These are phyloP conservation scores for Leucopternis melanops DNA, from an alignment of 2,113 vertebrate species.

Conservation along the genomic window DNA sequence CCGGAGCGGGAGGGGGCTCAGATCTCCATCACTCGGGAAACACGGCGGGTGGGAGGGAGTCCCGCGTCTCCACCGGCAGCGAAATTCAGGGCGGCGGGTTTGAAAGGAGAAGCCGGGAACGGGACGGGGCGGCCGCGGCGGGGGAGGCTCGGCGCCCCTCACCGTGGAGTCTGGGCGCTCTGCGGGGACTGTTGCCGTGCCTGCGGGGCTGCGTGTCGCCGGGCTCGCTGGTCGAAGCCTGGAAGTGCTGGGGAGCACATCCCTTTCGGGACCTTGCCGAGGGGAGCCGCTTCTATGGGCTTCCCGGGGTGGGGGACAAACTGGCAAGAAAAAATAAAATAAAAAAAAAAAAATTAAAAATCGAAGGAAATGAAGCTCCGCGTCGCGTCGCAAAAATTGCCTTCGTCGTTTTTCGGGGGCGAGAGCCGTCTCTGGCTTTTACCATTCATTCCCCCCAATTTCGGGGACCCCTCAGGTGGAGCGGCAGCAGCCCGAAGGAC, in stretches of 20 bases:
- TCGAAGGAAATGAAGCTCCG: not conserved
- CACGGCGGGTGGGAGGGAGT: no score
- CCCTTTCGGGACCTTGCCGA: conserved; percentile 29
- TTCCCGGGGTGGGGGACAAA: not conserved
- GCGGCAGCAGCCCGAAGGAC: not conserved
- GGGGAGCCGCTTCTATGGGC: conserved; percentile 7
- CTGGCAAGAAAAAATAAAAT: not conserved
- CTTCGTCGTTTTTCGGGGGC: conserved; percentile 19
- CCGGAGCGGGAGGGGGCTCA: not conserved
- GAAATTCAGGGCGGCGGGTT: not conserved
- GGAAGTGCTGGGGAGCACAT: not conserved
- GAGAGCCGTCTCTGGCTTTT: conserved; percentile 30
- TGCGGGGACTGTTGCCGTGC: not conserved
- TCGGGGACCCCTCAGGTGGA: conserved; percentile 1
- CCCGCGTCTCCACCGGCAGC: not conserved
- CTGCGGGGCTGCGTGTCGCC: not conserved
- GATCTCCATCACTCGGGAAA: not conserved
- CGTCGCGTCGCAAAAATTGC: not conserved
- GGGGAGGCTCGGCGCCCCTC: not conserved
- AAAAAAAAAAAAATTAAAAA: not conserved
- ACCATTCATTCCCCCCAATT: conserved; percentile 21
- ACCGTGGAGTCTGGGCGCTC: not conserved
- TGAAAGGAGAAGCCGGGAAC: not conserved
- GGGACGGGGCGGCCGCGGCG: not conserved
- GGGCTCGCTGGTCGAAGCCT: conserved; percentile 23